Conservation (phyloP, 2,888 invertebrate species). For the Hyalella azteca region DNA sequence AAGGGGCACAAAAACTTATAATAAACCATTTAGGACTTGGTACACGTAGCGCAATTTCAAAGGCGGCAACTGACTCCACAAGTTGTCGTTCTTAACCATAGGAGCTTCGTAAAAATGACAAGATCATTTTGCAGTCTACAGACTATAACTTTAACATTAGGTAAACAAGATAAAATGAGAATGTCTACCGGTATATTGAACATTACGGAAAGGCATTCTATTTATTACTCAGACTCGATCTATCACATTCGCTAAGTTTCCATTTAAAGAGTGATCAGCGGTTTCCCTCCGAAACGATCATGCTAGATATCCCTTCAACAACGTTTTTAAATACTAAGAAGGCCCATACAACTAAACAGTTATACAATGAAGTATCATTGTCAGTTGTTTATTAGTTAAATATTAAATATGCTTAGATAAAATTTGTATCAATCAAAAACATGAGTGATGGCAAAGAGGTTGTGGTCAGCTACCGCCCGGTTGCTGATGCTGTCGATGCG, state of each 20-base stretch:
- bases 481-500: slow-evolving; percentile 35
- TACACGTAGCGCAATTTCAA: slow-evolving; percentile 34
- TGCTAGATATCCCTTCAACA: slow-evolving; percentile 35
- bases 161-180: slow-evolving; percentile 37
- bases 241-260: slow-evolving; percentile 28
- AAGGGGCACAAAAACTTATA: slow-evolving; percentile 12
- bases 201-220: slow-evolving; percentile 35
- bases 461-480: slow-evolving; percentile 36
- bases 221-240: slow-evolving; percentile 34
- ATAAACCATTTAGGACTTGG: slow-evolving; percentile 27
- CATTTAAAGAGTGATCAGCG: slow-evolving; percentile 30
- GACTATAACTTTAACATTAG: slow-evolving; percentile 36
- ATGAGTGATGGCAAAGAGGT: slow-evolving; percentile 31
- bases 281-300: slow-evolving; percentile 27
- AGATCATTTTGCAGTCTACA: slow-evolving; percentile 32
- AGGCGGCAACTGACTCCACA: slow-evolving; percentile 22
- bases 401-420: slow-evolving; percentile 34
- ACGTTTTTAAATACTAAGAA: slow-evolving; percentile 37
- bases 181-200: slow-evolving; percentile 34
- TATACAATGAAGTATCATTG: slow-evolving; percentile 37
- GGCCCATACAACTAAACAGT: slow-evolving; percentile 37
- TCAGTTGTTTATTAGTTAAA: slow-evolving; percentile 35
- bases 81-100: slow-evolving; percentile 26
- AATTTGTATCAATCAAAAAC: slow-evolving; percentile 38
- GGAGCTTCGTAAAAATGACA: slow-evolving; percentile 31